Base-by-base conservation (phyloP, 2,888 invertebrate species). In the Conchocele bisecta region DNA sequence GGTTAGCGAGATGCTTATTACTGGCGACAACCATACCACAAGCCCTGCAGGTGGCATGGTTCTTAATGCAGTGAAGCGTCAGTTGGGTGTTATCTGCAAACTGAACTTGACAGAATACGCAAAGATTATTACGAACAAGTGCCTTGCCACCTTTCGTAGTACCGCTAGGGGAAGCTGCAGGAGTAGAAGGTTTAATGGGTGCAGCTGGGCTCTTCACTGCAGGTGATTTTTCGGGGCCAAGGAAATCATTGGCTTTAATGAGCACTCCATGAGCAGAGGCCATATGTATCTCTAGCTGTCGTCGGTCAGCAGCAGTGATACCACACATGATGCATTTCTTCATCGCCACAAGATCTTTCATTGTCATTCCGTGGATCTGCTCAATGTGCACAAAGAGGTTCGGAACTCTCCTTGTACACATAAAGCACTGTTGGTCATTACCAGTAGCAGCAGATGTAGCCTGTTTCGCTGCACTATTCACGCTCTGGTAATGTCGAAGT, bases 21-120 rank as follows among this genome's bases (percentile, higher is more conserved):
- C 83, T 82, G 3, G 84, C 81, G 9, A 88, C 86, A 11, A 88
- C 87, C 85, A 88, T 86, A 11, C 88, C 88, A 77, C 88, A 88
- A 26, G 83, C 83, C 69, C 79, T 84, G 58, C 88, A 88, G 0
- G 85, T 87, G 15, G 86, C 84, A 75, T 88, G 88, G 33, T 82
- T 82, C 31, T 83, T 75, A 53, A 87, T 82, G 66, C 88, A 88
- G 63, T 88, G 88, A 33, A 85, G 73, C 5, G 87, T 87, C 29
- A 88, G 70, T 51, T 86, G 85, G n/a, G 84, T 87, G 58, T 88
- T 88, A 61, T 86, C 85, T 1, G 79, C 75, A 75, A 87, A 88
- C 44, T 84, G 85, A 22, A 86, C 77, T 46, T 86, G 84, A 70
- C 88, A 88, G 70, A 88, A 80, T 5, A 87, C 86, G 75, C 88